phyloP scores from a whole-genome alignment of 2,888 invertebrate genomes.

The Pristionchus fissidentatus region DNA sequence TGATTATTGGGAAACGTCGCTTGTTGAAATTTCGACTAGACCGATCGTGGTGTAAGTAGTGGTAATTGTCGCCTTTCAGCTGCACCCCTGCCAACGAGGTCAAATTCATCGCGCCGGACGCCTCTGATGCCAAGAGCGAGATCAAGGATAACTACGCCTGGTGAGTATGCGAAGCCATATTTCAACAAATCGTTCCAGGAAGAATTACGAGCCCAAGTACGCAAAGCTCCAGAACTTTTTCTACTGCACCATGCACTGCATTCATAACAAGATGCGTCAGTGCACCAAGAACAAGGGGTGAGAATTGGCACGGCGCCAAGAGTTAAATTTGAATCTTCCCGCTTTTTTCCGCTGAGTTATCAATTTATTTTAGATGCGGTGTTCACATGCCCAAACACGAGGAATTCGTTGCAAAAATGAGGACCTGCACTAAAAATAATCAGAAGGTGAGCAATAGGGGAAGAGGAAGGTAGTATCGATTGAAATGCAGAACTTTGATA shows the following conservation, averaged over 20 bases:
- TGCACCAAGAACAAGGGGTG: not conserved
- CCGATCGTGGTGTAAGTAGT: not conserved
- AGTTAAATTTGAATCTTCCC: not conserved
- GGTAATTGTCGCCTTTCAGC: constrained; percentile 13
- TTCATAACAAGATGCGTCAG: not conserved
- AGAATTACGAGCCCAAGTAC: not conserved
- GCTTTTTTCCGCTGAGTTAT: not conserved
- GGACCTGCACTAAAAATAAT: not conserved
- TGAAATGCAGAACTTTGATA: too few relatives aligned
- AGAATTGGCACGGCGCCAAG: not conserved
- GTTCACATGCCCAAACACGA: not conserved
- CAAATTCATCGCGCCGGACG: not conserved
- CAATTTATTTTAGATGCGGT: not conserved
- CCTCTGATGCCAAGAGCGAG: not conserved
- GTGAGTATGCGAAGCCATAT: not conserved
- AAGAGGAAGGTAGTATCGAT: not conserved
- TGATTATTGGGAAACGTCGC: constrained; percentile 3
- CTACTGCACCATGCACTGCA: constrained; percentile 23
- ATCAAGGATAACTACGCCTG: not conserved
- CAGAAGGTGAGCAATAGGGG: too few relatives aligned
- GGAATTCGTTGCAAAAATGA: not conserved
- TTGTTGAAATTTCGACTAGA: not conserved
- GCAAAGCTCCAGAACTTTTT: not conserved
- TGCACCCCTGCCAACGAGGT: not conserved
- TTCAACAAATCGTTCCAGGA: not conserved